Evolutionary conservation across 35 echinoderm and acorn worm species (phyloP).

Genomic region (Acanthaster planci): DNA sequence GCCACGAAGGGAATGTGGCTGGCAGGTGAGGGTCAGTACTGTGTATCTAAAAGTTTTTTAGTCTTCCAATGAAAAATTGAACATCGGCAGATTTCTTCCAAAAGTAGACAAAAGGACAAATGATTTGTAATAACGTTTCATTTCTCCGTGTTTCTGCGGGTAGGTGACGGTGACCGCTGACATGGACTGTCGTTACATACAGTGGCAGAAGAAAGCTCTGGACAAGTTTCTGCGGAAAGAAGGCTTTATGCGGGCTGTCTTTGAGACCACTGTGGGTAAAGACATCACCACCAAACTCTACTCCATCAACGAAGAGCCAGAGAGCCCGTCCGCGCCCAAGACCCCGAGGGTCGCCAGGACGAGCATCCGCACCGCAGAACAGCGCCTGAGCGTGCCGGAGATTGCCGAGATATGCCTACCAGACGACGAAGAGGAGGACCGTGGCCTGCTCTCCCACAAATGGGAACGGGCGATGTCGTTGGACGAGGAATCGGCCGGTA

Average conservation of each 20-base stretch:
- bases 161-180: conserved; percentile 93
- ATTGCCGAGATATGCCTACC: conserved; percentile 26
- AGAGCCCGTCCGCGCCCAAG: conserved; percentile 3
- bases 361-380: background rate
- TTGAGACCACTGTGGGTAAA: conserved; percentile 81
- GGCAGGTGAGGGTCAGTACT: too few relatives aligned
- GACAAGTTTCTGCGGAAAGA: conserved; percentile 76
- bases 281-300: conserved; percentile 90
- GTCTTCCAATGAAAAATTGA: background rate
- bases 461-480: conserved; percentile 77
- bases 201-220: conserved; percentile 68
- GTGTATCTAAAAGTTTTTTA: background rate
- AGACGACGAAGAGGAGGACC: conserved; percentile 40
- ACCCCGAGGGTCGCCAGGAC: background rate
- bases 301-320: conserved; percentile 63
- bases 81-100: background rate
- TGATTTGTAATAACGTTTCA: background rate
- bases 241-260: conserved; percentile 69
- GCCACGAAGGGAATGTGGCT: too few relatives aligned
- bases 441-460: conserved; percentile 65
- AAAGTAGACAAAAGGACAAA: background rate
- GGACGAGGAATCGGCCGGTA: conserved; percentile 54
- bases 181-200: conserved; percentile 84
- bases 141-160: background rate
- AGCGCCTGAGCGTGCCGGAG: background rate